Percentiles rank a stretch among this genome's conserved stretches.
Evolutionary conservation across 2,113 vertebrate genomes (phyloP).

Genomic region (Mesembrinibis cayennensis): DNA sequence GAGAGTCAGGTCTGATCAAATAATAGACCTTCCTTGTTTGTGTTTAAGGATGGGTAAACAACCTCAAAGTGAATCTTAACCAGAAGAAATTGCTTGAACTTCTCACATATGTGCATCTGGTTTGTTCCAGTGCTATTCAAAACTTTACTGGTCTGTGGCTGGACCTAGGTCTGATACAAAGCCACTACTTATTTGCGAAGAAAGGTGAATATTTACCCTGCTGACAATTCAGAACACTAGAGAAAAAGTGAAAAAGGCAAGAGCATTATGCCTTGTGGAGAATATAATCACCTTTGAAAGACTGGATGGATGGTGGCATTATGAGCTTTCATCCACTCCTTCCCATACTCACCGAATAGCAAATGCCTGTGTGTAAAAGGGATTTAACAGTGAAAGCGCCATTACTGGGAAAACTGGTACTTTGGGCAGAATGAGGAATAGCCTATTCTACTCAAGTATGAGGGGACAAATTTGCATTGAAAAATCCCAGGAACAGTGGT

Average conservation of each 20-base stretch:
- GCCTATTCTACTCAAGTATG: background rate
- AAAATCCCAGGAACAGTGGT: background rate
- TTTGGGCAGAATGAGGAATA: background rate
- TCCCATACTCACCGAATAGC: background rate
- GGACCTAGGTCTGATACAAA: background rate
- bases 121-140: background rate
- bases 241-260: background rate
- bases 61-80: conserved; percentile 29
- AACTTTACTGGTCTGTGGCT: background rate
- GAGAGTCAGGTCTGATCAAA: conserved; percentile 47
- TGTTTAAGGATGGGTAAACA: conserved; percentile 49
- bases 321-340: background rate
- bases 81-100: conserved; percentile 12
- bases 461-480: background rate
- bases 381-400: background rate
- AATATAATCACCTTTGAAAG: background rate
- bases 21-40: conserved; percentile 39
- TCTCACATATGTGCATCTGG: background rate
- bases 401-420: background rate
- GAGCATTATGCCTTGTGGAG: background rate
- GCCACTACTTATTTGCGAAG: background rate
- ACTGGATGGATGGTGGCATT: background rate
- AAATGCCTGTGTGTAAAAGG: background rate
- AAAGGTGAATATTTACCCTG: conserved; percentile 20
- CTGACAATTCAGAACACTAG: background rate